phyloP scores from a whole-genome alignment of 2,113 vertebrate genomes.

The Toxotes chatareus region DNA sequence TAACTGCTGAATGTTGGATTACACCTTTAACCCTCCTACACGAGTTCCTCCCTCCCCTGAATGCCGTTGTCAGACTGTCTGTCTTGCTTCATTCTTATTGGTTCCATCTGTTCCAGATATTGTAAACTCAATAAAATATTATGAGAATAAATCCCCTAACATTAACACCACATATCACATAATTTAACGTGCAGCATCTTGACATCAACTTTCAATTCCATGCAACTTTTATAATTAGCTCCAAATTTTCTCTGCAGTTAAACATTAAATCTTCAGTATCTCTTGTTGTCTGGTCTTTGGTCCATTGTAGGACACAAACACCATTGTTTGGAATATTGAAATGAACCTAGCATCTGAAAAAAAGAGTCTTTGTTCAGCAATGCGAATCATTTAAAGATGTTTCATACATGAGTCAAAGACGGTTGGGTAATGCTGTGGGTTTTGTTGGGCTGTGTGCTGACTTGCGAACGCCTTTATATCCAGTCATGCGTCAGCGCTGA shows the following conservation, averaged over 20 bases:
- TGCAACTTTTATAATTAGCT: background rate
- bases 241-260: background rate
- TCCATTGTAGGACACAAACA: constrained; percentile 10
- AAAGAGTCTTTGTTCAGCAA: constrained; percentile 57
- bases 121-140: background rate
- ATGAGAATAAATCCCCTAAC: constrained; percentile 3
- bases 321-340: constrained; percentile 44
- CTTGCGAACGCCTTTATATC: constrained; percentile 36
- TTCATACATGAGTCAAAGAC: constrained; percentile 39
- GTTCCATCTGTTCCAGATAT: background rate
- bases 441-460: constrained; percentile 34
- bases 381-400: constrained; percentile 69
- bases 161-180: constrained; percentile 19
- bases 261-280: background rate
- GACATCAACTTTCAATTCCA: background rate
- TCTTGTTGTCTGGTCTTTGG: background rate
- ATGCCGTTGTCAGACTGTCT: background rate
- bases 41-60: background rate
- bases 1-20: background rate
- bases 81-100: background rate
- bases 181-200: background rate
- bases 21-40: background rate
- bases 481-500: constrained; percentile 19
- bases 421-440: constrained; percentile 54
- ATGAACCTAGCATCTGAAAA: constrained; percentile 32